Conservation (phyloP, 2,888 invertebrate species). For the Scaptomyza cyrtandrae region DNA sequence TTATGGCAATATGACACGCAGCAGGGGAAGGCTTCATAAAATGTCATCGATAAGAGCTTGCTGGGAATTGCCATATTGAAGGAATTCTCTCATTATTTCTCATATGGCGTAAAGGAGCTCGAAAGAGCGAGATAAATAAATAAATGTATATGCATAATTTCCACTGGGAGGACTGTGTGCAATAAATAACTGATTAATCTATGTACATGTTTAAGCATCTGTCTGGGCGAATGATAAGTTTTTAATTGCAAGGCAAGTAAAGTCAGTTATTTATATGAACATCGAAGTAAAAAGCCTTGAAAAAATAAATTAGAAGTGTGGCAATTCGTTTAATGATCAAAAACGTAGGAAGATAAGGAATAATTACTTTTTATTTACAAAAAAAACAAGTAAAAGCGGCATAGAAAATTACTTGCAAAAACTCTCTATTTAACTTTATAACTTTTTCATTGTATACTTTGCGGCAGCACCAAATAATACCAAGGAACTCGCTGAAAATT, state of each 20-base stretch:
- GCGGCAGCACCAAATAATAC: not conserved
- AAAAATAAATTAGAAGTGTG: too few species aligned
- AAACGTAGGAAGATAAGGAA: too few species aligned
- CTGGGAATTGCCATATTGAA: slow-evolving; percentile 46
- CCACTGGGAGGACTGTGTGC: slow-evolving; percentile 2
- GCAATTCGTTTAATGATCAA: too few species aligned
- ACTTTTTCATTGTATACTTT: slow-evolving; percentile 3
- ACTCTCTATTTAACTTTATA: too few species aligned
- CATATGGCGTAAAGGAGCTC: not conserved
- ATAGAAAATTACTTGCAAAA: too few species aligned
- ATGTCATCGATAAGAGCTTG: slow-evolving; percentile 53
- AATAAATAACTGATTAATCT: slow-evolving; percentile 50
- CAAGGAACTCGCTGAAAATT: not conserved
- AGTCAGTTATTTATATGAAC: not conserved
- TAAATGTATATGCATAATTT: not conserved
- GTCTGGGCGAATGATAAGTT: slow-evolving; percentile 2
- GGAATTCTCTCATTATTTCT: slow-evolving; percentile 16
- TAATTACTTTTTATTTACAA: too few species aligned
- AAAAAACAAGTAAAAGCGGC: too few species aligned
- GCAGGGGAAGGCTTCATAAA: slow-evolving; percentile 24
- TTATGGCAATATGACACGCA: slow-evolving; percentile 73
- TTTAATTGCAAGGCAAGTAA: slow-evolving; percentile 3
- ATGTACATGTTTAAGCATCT: slow-evolving; percentile 24
- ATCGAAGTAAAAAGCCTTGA: too few species aligned
- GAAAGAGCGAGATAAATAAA: slow-evolving; percentile 2